Base-by-base conservation (phyloP, 2,888 invertebrate genomes). In the Clistopyga incitator region DNA sequence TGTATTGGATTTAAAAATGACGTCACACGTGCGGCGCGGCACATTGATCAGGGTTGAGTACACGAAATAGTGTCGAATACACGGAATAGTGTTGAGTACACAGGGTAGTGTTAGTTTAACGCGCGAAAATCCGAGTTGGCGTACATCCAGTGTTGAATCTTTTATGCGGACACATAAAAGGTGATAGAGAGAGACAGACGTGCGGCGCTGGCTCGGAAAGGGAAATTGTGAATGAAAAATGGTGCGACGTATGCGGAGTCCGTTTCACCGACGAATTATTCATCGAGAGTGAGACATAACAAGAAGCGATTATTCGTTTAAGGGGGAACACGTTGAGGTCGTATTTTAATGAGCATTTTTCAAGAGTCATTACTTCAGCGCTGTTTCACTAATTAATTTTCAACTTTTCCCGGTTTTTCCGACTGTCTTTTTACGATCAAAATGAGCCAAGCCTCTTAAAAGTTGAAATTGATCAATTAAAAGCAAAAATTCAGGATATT, bases 121-220 rank as follows among this genome's bases (percentile, higher is more conserved):
- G 81, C 74, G 77, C 74, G 68, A 74, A 78, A 45, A 61, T 78
- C 75, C 72, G 61, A 68, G 64, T 64, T 84, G 80, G 83, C 80
- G 68, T 74, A 80, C 50, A 64, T 81, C 80, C 80, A 83, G 68
- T 68, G 78, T 74, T 78, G 74, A 84, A 84, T 78, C 78, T 75
- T 84, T 84, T 64, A 78, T 81, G 72, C 56, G 56, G 18, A 45
- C 23, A 70, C n/a, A 64, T 25, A 72, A 42, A 68, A 70, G 45
- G 77, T 18, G 74, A 74, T 18, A 52, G 70, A 54, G 70, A 34
- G 38, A 54, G 38, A 64, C 6, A 64, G 38, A 56, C 61, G 34
- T 34, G 74, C 61, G 29, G 47, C 29, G 13, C 45, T 45, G 18
- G 38, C 34, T 61, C 61, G 61, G 29, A 13, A 56, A 13, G 23